Evolutionary conservation across 2,888 invertebrate genomes (phyloP).

Genomic region (Macrophya alboannulata): DNA sequence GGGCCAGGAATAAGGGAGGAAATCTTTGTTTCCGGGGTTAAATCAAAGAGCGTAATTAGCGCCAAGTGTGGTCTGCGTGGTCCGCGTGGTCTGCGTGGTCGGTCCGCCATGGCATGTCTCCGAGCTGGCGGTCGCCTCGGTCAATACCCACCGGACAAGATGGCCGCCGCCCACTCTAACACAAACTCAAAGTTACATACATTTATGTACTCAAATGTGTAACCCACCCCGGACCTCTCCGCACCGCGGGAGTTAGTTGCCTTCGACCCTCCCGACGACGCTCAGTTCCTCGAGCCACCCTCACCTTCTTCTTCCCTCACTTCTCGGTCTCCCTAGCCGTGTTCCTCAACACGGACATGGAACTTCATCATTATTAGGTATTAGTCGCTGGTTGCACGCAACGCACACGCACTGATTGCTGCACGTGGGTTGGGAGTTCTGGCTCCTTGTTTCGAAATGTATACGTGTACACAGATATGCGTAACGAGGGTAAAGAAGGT

Average conservation of each 20-base stretch:
- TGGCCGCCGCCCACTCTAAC: slow-evolving; percentile 80
- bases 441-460: neutral
- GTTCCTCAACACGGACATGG: slow-evolving; percentile 74
- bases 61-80: slow-evolving; percentile 58
- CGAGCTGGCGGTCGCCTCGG: slow-evolving; percentile 77
- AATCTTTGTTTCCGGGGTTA: neutral
- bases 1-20: neutral
- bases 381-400: slow-evolving; percentile 51
- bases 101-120: slow-evolving; percentile 75
- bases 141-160: slow-evolving; percentile 81
- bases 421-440: slow-evolving; percentile 65
- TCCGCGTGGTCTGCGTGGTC: slow-evolving; percentile 65
- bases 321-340: slow-evolving; percentile 47
- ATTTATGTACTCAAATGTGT: slow-evolving; percentile 80
- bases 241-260: slow-evolving; percentile 62
- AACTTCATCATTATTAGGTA: slow-evolving; percentile 78
- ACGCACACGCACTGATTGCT: slow-evolving; percentile 55
- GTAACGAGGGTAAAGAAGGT: neutral
- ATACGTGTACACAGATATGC: neutral
- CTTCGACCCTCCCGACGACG: slow-evolving; percentile 60
- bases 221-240: slow-evolving; percentile 72
- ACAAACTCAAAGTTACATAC: slow-evolving; percentile 80
- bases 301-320: slow-evolving; percentile 60
- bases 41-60: slow-evolving; percentile 67
- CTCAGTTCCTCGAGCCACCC: slow-evolving; percentile 51